Evolutionary conservation across 2,113 vertebrate species (phyloP).

Genomic region (Paradoxurus hermaphroditus): DNA sequence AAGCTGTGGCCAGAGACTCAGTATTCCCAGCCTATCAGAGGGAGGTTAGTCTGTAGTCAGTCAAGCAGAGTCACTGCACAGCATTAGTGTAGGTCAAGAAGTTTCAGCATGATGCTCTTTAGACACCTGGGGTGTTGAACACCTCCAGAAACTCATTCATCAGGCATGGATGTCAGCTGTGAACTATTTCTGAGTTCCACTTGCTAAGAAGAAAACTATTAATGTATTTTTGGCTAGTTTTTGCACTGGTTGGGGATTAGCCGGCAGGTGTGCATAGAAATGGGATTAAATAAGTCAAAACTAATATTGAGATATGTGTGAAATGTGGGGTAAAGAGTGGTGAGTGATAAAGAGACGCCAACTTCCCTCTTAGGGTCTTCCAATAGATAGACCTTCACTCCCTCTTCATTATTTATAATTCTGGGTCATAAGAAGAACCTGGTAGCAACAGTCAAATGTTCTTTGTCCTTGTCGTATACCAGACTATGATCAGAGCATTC

Average conservation of each 20-base stretch:
- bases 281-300: not conserved
- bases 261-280: not conserved
- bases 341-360: not conserved
- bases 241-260: not conserved
- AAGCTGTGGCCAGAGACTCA: not conserved
- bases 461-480: not conserved
- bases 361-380: not conserved
- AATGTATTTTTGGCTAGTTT: constrained; percentile 6
- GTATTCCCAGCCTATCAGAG: not conserved
- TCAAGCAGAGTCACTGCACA: not conserved
- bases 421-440: not conserved
- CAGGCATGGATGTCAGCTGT: constrained; percentile 2
- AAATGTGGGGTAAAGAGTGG: not conserved
- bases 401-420: not conserved
- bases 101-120: not conserved
- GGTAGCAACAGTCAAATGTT: not conserved
- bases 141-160: constrained; percentile 33
- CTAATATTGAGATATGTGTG: not conserved
- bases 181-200: constrained; percentile 3
- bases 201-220: constrained; percentile 10
- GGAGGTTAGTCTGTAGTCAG: not conserved
- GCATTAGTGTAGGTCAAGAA: not conserved
- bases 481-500: not conserved
- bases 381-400: not conserved
- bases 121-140: not conserved